Conservation (phyloP, 2,888 invertebrate genomes). For the Drosophila prostipennis region DNA sequence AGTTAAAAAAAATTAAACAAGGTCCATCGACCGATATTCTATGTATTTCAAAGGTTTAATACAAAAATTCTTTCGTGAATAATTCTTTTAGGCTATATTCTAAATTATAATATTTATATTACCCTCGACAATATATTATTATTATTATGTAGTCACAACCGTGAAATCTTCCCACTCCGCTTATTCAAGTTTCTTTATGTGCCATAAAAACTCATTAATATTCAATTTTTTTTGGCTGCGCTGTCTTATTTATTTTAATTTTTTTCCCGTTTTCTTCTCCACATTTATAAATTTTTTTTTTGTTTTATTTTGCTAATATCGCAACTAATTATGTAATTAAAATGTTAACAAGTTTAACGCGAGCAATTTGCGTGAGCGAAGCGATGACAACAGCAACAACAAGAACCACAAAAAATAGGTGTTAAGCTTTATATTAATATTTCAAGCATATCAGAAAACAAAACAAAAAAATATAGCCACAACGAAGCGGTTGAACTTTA, state of each 20-base stretch:
- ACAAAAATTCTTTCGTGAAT: too few species aligned
- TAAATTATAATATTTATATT: neutral
- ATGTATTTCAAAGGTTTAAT: too few species aligned
- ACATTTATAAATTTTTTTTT: neutral
- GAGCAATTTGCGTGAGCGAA: conserved; percentile 41
- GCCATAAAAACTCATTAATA: conserved; percentile 34
- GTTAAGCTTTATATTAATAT: conserved; percentile 67
- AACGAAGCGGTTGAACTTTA: conserved; percentile 31
- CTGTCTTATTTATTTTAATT: conserved; percentile 27
- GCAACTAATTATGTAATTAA: conserved; percentile 75
- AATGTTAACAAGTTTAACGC: conserved; percentile 71
- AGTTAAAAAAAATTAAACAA: too few species aligned
- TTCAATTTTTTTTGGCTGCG: conserved; percentile 9
- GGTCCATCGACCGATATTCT: too few species aligned
- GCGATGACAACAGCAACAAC: conserved; percentile 32
- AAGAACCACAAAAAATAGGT: conserved; percentile 51
- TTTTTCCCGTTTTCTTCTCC: conserved; percentile 9
- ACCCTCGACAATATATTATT: neutral
- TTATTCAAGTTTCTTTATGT: conserved; percentile 16
- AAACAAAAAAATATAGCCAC: conserved; percentile 4
- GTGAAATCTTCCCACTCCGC: conserved; percentile 18
- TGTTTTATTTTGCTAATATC: conserved; percentile 51
- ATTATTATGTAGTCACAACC: neutral
- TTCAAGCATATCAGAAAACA: conserved; percentile 58
- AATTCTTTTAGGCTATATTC: too few species aligned